These are phyloP conservation scores for Caracal caracal DNA, from an alignment of 2,113 vertebrate species.

Conservation along the genomic window DNA sequence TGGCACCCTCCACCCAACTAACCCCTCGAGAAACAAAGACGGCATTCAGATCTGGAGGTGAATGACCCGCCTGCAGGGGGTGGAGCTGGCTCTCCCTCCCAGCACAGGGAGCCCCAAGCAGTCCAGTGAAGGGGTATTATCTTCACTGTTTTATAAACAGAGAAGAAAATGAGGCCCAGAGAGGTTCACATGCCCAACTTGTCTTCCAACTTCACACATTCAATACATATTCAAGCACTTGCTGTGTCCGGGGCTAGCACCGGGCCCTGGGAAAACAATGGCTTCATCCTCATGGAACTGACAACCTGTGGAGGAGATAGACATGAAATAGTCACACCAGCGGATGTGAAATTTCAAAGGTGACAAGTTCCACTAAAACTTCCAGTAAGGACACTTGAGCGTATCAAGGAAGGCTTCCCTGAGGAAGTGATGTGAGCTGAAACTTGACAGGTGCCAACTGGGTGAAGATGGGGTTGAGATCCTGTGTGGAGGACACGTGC, in stretches of 20 bases:
- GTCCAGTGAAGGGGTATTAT: not conserved
- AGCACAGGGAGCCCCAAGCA: not conserved
- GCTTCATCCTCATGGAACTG: not conserved
- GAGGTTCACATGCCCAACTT: not conserved
- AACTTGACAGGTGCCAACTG: not conserved
- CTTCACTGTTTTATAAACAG: not conserved
- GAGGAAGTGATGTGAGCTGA: not conserved
- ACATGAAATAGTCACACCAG: not conserved
- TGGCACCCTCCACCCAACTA: constrained; percentile 10
- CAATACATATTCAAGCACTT: not conserved
- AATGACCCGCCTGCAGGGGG: not conserved
- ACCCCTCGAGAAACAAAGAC: constrained; percentile 41
- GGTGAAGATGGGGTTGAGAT: not conserved
- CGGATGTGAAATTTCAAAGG: not conserved
- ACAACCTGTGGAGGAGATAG: not conserved
- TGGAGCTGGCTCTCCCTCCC: not conserved
- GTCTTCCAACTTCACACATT: not conserved
- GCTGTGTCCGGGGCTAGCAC: not conserved
- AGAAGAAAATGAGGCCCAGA: not conserved
- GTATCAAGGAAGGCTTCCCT: not conserved
- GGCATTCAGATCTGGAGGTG: not conserved
- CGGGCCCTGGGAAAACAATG: not conserved
- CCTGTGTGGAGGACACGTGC: not conserved
- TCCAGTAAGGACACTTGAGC: not conserved
- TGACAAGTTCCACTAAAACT: not conserved